Conservation (phyloP, 2,113 vertebrate species). For the Glaucidium brasilianum region DNA sequence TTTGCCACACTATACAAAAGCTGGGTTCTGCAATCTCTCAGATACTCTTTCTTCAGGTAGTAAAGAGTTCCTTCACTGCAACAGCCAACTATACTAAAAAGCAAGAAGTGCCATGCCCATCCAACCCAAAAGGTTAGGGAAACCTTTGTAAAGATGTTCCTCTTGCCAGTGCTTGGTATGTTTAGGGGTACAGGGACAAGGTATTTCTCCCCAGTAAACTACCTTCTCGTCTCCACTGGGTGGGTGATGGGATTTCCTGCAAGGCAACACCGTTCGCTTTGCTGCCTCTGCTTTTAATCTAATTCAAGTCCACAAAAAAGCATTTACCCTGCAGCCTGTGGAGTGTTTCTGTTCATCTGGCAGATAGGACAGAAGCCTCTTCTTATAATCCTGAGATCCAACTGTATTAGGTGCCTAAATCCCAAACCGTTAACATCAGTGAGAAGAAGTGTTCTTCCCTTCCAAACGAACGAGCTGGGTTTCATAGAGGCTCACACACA, state of each 20-base stretch:
- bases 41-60: neutral
- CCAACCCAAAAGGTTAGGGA: neutral
- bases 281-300: neutral
- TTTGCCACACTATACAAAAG: neutral
- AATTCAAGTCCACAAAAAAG: neutral
- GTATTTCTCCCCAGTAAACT: neutral
- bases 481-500: neutral
- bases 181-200: neutral
- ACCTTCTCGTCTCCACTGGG: neutral
- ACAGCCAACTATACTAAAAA: neutral
- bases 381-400: neutral
- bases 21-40: neutral
- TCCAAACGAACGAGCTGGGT: neutral
- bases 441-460: neutral
- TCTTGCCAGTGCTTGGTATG: neutral
- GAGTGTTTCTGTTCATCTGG: neutral
- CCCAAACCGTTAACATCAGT: neutral
- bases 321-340: neutral
- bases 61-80: neutral
- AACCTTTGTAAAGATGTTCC: neutral
- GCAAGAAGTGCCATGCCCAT: neutral
- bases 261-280: neutral
- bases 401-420: neutral
- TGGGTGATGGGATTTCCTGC: neutral
- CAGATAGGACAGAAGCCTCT: neutral